Conservation (phyloP, 1,140 invertebrate genomes). For the Ceratosolen fusciceps region DNA sequence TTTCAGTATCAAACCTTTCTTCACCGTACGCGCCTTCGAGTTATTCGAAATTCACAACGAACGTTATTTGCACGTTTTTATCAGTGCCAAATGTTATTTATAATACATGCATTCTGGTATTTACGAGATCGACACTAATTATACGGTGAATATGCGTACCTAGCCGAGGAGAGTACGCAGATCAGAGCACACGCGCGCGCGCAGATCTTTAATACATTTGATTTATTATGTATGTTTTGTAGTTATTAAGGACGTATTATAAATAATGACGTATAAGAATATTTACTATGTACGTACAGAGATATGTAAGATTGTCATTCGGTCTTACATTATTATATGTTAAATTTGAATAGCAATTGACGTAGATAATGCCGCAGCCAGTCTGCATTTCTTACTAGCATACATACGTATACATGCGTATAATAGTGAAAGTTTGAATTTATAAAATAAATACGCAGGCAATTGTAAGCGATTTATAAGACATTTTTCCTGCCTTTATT, state of each 20-base stretch:
- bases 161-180: not conserved
- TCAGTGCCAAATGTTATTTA: not conserved
- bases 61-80: too few relatives aligned
- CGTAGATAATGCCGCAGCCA: not conserved
- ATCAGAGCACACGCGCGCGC: not conserved
- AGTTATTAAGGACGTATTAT: too few relatives aligned
- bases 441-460: not conserved
- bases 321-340: not conserved
- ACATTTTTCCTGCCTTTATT: too few relatives aligned
- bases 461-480: too few relatives aligned
- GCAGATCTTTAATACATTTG: too few relatives aligned
- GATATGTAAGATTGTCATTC: not conserved
- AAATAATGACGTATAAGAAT: too few relatives aligned
- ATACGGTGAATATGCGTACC: not conserved
- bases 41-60: not conserved
- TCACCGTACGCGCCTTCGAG: not conserved
- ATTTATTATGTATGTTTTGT: too few relatives aligned
- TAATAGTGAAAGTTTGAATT: not conserved
- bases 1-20: not conserved
- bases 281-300: constrained; percentile 1
- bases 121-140: not conserved
- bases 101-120: not conserved
- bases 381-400: not conserved
- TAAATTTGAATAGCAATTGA: constrained; percentile 22
- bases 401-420: not conserved